These are phyloP conservation scores for Paratrypauchen microcephalus DNA, from an alignment of 2,797 vertebrate species.

Conservation along the genomic window DNA sequence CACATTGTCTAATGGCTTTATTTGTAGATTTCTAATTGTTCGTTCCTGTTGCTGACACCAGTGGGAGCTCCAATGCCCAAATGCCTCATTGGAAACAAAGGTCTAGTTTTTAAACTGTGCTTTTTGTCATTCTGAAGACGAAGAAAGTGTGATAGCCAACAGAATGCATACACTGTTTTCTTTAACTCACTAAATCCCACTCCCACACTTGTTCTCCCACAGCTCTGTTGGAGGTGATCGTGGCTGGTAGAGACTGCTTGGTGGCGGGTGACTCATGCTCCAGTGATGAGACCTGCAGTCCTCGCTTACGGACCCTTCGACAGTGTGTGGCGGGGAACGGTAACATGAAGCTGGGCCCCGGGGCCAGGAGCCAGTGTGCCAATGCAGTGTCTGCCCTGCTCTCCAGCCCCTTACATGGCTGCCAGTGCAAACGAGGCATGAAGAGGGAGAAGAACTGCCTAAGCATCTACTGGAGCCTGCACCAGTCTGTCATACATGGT, in stretches of 20 bases:
- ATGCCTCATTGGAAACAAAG: too few relatives aligned
- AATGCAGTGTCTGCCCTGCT: constrained; percentile 86
- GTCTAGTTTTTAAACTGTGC: too few relatives aligned
- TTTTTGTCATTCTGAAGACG: not conserved
- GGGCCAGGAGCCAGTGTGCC: constrained; percentile 87
- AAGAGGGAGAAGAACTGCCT: constrained; percentile 93
- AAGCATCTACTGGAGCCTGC: constrained; percentile 94
- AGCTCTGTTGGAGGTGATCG: constrained; percentile 74
- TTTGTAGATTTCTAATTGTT: too few relatives aligned
- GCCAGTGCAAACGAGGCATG: constrained; percentile 92
- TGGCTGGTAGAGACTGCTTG: constrained; percentile 84
- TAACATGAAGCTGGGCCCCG: constrained; percentile 86
- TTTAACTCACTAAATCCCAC: not conserved
- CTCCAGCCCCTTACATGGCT: constrained; percentile 88
- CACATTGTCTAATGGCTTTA: too few relatives aligned
- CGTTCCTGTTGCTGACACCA: too few relatives aligned
- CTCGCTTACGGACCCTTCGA: constrained; percentile 87
- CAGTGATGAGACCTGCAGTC: constrained; percentile 86
- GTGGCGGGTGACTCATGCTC: constrained; percentile 88
- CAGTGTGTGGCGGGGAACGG: constrained; percentile 91
- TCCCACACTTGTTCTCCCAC: constrained; percentile 31
- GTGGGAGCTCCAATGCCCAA: too few relatives aligned
- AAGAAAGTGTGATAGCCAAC: too few relatives aligned
- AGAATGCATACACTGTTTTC: not conserved
- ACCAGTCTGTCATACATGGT: constrained; percentile 90